Base-by-base conservation (phyloP, 2,113 vertebrate species). In the Eolophus roseicapilla region DNA sequence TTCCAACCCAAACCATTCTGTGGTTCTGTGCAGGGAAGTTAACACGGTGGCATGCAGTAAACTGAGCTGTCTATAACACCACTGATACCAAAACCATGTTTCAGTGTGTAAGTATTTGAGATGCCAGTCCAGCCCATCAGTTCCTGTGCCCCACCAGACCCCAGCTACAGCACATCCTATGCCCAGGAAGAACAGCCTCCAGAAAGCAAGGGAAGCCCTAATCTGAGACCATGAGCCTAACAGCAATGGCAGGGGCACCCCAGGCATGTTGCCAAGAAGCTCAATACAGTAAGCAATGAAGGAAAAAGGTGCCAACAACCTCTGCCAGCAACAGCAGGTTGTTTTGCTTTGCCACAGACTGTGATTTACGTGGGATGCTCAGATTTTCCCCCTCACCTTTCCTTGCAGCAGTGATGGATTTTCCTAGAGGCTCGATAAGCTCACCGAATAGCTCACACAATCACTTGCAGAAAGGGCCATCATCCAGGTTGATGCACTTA, bases 11-110 rank as follows among this genome's bases (percentile, higher is more conserved):
- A 35, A 59, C 23, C 57, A 59, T 59, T 59, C 33, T 35, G 57
- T 24, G 20, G 15, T 15, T 59, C 20, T n/a, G 10, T 16, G 27
- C 17, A 65, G 23, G 27, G 20, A 74, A 63, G 15, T 60, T 69
- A 44, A 64, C 4, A 1, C 1, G 10, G 4, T 44, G 33, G 11
- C 11, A 33, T 6, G 31, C 0, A 3, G 64, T 73, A 28, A 46
- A 65, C 12, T 33, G 33, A 37, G 13, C 23, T 73, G 21, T 43
- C 29, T 83, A 2, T 28, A 70, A 43, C 27, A 65, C 5, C 9
- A 9, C 10, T 4, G 7, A 44, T 3, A 3, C 23, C 39, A 87
- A 57, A 65, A 37, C 0, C 23, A 19, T 3, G 2, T 47, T 74
- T 20, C 41, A 24, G 29, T 3, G 4, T 28, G n/a, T 8, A 21